Conservation (phyloP, 2,113 vertebrate species). For the Osmerus eperlanus region DNA sequence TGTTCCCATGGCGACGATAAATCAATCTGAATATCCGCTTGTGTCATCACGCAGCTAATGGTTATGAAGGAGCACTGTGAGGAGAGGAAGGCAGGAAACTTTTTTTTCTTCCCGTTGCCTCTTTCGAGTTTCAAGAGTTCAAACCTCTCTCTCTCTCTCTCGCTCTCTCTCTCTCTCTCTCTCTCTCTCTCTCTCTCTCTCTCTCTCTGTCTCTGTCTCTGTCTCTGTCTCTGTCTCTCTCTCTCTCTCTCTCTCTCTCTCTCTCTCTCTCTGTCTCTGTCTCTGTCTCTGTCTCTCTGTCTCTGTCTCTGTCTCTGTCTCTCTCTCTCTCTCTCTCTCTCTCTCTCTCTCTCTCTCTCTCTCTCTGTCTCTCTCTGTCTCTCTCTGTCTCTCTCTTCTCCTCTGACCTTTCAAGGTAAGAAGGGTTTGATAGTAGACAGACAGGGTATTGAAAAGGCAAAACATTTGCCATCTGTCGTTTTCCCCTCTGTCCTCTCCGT, state of each 20-base stretch:
- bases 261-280: neutral
- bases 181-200: neutral
- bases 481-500: neutral
- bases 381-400: neutral
- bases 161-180: too few species aligned
- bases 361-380: neutral
- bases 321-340: neutral
- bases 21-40: slow-evolving; percentile 72
- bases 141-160: slow-evolving; percentile 17
- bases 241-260: neutral
- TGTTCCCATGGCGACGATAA: slow-evolving; percentile 58
- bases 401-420: slow-evolving; percentile 30
- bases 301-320: neutral
- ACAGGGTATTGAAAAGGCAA: slow-evolving; percentile 38
- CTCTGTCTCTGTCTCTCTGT: neutral
- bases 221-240: too few species aligned
- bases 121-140: slow-evolving; percentile 23
- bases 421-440: slow-evolving; percentile 45
- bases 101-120: slow-evolving; percentile 32
- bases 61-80: slow-evolving; percentile 65
- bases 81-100: slow-evolving; percentile 26
- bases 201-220: neutral
- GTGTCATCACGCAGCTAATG: slow-evolving; percentile 69
- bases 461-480: slow-evolving; percentile 44
- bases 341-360: neutral